These are phyloP conservation scores for Penelope pileata DNA, from an alignment of 2,113 vertebrate genomes.

Conservation along the genomic window DNA sequence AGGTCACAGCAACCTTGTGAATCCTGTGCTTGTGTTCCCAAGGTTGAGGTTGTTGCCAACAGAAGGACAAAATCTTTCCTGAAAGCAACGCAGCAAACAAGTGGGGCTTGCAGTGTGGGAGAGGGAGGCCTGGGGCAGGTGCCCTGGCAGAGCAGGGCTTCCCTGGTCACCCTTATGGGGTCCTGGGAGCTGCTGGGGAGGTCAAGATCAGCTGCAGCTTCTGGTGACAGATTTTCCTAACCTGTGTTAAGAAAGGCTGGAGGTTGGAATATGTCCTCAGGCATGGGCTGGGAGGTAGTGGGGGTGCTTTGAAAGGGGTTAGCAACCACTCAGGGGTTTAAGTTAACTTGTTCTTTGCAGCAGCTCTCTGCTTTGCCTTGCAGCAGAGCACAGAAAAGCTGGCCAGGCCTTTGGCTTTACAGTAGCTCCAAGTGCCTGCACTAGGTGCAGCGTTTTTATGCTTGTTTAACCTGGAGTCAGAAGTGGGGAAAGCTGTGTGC, in stretches of 20 bases:
- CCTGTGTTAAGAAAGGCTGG: no score
- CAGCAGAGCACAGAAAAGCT: not conserved
- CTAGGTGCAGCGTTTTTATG: not conserved
- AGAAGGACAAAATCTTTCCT: slow-evolving; percentile 1
- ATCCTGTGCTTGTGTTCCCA: not conserved
- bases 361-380: no score
- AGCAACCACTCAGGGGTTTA: not conserved
- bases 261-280: no score
- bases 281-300: not conserved
- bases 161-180: rapidly evolving
- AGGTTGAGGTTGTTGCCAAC: not conserved
- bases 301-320: not conserved
- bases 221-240: no score
- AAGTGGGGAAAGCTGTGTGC: not conserved
- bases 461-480: not conserved
- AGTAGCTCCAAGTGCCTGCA: not conserved
- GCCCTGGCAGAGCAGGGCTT: not conserved
- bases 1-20: not conserved
- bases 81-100: not conserved
- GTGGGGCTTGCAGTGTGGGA: not conserved
- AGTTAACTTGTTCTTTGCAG: not conserved
- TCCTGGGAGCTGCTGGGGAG: not conserved
- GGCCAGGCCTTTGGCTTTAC: not conserved
- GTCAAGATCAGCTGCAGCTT: not conserved
- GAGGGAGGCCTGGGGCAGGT: rapidly evolving